Percentiles rank a stretch among this genome's conserved stretches.
These are phyloP conservation scores for Aegotheles bennettii DNA, from an alignment of 2,113 vertebrate species.

Conservation along the genomic window DNA sequence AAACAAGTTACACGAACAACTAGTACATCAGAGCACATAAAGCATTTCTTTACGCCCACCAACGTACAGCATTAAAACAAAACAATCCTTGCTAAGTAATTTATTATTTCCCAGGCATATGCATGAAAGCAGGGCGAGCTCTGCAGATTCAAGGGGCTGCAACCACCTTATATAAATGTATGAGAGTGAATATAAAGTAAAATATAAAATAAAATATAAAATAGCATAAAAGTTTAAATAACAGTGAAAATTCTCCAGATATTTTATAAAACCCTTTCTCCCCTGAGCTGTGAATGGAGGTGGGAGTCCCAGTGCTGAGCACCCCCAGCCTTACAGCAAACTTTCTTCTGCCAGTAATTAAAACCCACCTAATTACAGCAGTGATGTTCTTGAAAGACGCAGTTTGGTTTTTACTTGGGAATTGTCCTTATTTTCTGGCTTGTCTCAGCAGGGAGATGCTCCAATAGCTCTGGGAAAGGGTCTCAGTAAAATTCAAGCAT, in stretches of 20 bases:
- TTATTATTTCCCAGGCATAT: neutral
- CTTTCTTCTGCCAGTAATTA: neutral
- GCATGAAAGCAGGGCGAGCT: neutral
- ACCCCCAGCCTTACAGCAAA: neutral
- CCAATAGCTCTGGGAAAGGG: neutral
- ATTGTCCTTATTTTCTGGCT: neutral
- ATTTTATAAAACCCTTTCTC: neutral
- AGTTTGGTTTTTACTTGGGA: neutral
- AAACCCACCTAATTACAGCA: neutral
- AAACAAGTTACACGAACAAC: neutral
- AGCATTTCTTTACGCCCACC: neutral
- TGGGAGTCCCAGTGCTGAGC: neutral
- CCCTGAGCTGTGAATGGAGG: neutral
- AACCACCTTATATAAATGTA: too few relatives aligned
- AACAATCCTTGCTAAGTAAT: neutral
- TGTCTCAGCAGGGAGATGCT: neutral
- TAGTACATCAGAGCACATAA: neutral
- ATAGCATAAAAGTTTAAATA: neutral
- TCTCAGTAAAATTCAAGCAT: accelerated
- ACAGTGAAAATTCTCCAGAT: neutral
- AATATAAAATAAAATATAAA: neutral
- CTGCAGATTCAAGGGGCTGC: neutral
- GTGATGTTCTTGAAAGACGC: neutral
- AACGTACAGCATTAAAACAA: neutral
- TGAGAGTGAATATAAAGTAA: too few relatives aligned